Evolutionary conservation across 2,797 vertebrate genomes (phyloP).

Genomic region (Oophaga sylvatica): DNA sequence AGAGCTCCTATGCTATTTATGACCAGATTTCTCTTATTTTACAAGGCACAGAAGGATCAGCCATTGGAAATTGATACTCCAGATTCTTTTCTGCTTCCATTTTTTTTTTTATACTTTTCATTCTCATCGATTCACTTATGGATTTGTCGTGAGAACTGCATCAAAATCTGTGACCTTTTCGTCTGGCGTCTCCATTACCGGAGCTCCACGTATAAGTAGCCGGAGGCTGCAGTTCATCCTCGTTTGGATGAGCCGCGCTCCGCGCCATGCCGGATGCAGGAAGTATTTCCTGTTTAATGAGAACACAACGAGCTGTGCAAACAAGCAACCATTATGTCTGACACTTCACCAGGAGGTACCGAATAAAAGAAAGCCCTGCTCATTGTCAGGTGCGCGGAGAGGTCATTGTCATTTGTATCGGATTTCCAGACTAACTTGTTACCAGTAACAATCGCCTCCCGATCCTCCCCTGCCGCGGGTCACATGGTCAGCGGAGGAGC

Average conservation of each 20-base stretch:
- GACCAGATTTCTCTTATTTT: too few species aligned
- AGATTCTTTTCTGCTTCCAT: too few species aligned
- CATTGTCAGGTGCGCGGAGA: conserved; percentile 20
- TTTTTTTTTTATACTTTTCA: too few species aligned
- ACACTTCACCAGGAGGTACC: not conserved
- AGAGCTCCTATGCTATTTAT: too few species aligned
- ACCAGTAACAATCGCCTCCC: not conserved
- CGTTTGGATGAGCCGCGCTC: not conserved
- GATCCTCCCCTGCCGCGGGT: not conserved
- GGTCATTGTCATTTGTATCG: not conserved
- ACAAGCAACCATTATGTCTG: conserved; percentile 38
- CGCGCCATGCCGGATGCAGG: conserved; percentile 35
- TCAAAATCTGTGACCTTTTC: too few species aligned
- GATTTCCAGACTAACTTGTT: conserved; percentile 16
- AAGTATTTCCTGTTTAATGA: conserved; percentile 52
- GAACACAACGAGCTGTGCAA: conserved; percentile 31
- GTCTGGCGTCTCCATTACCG: too few species aligned
- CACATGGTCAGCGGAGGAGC: not conserved
- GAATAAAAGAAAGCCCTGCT: not conserved
- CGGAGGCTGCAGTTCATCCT: not conserved
- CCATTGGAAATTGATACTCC: too few species aligned
- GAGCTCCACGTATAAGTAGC: too few species aligned
- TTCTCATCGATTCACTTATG: too few species aligned
- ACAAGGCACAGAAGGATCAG: too few species aligned
- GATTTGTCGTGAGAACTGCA: too few species aligned